Evolutionary conservation across 2,113 vertebrate species (phyloP), one percentile per base, ranked within the genome.

Genomic region (Meriones unguiculatus): DNA sequence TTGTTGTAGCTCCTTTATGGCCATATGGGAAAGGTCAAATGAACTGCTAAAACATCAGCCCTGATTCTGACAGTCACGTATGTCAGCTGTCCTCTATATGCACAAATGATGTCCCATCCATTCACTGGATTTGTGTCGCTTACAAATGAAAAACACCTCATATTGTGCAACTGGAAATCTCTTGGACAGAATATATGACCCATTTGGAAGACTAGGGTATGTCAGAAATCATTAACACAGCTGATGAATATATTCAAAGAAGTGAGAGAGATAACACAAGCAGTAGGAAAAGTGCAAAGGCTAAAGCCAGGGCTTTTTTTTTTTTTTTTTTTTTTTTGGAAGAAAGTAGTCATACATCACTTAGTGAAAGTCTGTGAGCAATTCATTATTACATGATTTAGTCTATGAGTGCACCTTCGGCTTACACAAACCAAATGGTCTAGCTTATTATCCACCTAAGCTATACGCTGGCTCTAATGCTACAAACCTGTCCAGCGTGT

Each of bases 121-220:
- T 77, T 93, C 62, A 5, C 7, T 94, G 57, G 69, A 41, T 64
- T 90, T 87, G 90, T 73, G 91, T 78, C 41, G 93, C 8, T 77
- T 91, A 28, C 10, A 87, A 64, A 25, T 59, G 64, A 92, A 75
- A 95, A 93, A 88, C 5, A 84, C 7, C 30, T 82, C 25, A 50
- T 35, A 38, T 50, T 15, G 92, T 38, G 15, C 75, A 89, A 57
- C 0, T 88, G 77, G 46, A 94, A 14, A 86, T 38, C 88, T 88
- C 20, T 52, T 91, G 81, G 38, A 59, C 13, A 80, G 52, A 52
- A 46, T 52, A 75, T 2, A 69, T 7, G 35, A 90, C 24, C 35
- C 87, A 50, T 7, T 59, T 38, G 18, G 72, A 75, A 85, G 80
- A 80, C 30, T 52, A 38, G n/a, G 7, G 70, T 76, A 64, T 82